These are phyloP conservation scores for Tringa solitaria DNA, from an alignment of 2,113 vertebrate genomes.

Conservation along the genomic window DNA sequence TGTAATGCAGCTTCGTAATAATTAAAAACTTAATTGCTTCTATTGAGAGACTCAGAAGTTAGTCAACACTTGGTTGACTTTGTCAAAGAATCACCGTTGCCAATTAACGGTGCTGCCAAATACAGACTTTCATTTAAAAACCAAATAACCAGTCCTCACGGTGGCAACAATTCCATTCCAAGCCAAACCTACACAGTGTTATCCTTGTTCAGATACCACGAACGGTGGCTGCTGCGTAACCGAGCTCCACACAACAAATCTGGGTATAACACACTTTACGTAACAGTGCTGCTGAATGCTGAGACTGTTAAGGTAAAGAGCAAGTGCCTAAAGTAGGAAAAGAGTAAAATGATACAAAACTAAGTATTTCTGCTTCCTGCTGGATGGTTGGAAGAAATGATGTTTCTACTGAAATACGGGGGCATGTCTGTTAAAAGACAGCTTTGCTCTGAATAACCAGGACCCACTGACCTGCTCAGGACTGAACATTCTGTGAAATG, in stretches of 20 bases:
- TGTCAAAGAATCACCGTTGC: background rate
- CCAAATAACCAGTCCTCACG: background rate
- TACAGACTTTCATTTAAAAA: background rate
- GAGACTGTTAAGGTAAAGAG: background rate
- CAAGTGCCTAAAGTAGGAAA: background rate
- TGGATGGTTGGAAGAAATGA: background rate
- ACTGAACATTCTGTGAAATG: background rate
- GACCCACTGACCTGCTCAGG: background rate
- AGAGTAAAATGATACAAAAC: background rate
- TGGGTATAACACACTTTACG: background rate
- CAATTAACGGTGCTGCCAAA: background rate
- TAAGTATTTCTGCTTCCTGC: background rate
- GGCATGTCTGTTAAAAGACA: background rate
- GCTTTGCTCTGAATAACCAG: background rate
- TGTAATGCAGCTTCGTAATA: background rate
- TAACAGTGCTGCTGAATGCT: background rate
- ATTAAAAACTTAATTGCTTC: background rate
- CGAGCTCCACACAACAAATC: background rate
- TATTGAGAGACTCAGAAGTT: background rate
- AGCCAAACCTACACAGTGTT: background rate
- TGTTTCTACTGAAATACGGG: background rate
- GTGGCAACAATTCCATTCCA: background rate
- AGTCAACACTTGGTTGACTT: background rate
- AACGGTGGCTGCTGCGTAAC: background rate
- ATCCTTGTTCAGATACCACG: background rate